Conservation (phyloP, 2,113 vertebrate genomes). For the Dipodomys spectabilis region DNA sequence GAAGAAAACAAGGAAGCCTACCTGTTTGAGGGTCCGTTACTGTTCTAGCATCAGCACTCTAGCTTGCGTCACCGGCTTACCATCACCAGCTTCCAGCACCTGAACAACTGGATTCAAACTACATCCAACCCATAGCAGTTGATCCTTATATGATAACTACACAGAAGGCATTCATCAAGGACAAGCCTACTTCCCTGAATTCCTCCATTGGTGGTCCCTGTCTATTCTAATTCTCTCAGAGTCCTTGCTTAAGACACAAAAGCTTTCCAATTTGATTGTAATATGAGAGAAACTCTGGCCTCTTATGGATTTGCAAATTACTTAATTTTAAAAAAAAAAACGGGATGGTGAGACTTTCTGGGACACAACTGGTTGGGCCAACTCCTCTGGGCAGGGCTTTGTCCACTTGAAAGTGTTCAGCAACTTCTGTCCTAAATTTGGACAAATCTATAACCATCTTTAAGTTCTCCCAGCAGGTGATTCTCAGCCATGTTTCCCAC, state of each 20-base stretch:
- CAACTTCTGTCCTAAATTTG: not conserved
- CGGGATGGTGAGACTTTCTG: not conserved
- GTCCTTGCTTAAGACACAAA: not conserved
- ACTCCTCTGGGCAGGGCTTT: not conserved
- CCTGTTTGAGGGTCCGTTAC: too few species aligned
- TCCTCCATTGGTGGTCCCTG: not conserved
- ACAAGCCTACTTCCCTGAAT: not conserved
- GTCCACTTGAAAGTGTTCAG: not conserved
- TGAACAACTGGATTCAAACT: not conserved
- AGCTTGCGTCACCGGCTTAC: too few species aligned
- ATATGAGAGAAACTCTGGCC: not conserved
- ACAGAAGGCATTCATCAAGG: fast-evolving
- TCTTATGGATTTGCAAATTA: not conserved
- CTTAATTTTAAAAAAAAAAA: not conserved
- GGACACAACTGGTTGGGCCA: not conserved
- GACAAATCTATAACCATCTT: not conserved
- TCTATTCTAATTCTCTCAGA: not conserved
- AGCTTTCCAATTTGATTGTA: not conserved
- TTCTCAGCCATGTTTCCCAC: not conserved
- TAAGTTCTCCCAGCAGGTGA: not conserved
- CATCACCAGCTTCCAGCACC: not conserved
- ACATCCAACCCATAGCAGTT: not conserved
- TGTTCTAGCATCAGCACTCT: too few species aligned
- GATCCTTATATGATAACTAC: not conserved
- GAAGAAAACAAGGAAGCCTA: not conserved